Evolutionary conservation across 2,113 vertebrate species (phyloP).

Genomic region (Eclectus roratus): DNA sequence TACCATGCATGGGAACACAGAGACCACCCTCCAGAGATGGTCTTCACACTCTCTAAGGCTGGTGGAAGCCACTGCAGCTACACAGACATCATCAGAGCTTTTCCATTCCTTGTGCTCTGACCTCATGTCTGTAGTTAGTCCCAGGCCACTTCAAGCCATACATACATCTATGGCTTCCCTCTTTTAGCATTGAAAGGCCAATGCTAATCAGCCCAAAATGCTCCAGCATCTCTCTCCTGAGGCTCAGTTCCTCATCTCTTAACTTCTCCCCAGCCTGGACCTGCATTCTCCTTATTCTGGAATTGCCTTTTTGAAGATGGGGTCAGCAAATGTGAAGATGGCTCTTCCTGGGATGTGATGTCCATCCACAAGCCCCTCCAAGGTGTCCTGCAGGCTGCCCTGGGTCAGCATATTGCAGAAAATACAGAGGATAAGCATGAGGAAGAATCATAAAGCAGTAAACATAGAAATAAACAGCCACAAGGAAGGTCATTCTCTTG

Average conservation of each 20-base stretch:
- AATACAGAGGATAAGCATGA: neutral
- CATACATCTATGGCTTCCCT: fast-evolving
- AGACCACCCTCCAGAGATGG: neutral
- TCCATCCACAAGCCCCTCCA: neutral
- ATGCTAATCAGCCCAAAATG: neutral
- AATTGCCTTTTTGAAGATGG: fast-evolving
- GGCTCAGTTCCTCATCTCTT: neutral
- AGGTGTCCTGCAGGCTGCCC: neutral
- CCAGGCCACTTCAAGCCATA: neutral
- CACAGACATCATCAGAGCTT: neutral
- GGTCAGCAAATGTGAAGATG: neutral
- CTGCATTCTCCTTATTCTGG: neutral
- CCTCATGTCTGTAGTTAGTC: neutral
- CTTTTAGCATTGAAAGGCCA: neutral
- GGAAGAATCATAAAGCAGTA: neutral
- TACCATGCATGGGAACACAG: neutral
- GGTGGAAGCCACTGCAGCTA: neutral
- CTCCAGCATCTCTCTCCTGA: neutral
- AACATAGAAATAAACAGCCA: neutral
- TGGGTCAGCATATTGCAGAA: fast-evolving
- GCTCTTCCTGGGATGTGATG: neutral
- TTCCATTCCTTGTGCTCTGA: neutral
- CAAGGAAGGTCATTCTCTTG: neutral
- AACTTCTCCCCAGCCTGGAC: neutral
- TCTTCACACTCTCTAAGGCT: neutral